Evolutionary conservation across 2,797 vertebrate species (phyloP), one percentile per base, ranked within the genome.

Genomic region (Helostoma temminkii): DNA sequence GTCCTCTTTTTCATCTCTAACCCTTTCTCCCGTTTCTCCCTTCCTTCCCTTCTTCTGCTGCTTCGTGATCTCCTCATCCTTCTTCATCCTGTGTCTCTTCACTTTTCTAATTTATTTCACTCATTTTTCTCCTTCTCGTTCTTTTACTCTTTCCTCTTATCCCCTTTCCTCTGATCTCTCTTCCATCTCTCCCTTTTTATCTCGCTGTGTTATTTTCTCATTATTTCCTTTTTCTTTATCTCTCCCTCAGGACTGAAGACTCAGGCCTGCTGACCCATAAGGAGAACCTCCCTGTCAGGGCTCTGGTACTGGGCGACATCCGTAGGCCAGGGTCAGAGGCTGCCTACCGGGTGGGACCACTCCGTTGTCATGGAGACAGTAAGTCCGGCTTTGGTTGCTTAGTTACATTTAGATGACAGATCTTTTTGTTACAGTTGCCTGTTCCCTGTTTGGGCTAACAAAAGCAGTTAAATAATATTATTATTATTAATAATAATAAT

Each of bases 291-390:
- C 97, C 97, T 0, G 92, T 98, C 19, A 93, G 93, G 42, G 93
- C 94, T 77, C 93, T 98, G 55, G 91, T 96, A 58, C 91, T 98
- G 64, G 96, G 96, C 18, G 97, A 98, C 71, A 85, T 95, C 21
- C 90, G 90, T 73, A 94, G 96, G 74, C 88, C 93, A 0, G 94
- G 91, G 24, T 97, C 97, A 0, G 96, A 97, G 91, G 97, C 94
- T 0, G 95, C 95, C 25, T 98, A 96, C 74, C 95, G 88, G 83
- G 90, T 98, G 41, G 97, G 97, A 1, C 95, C 96, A 16, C 92
- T 98, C 5, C 93, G 94, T 79, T 98, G 97, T 78, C 91, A 71
- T 57, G 97, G 96, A 75, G 96, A 98, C 85, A 94, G 97, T 98
- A 95, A 96, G 96, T 96, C 41, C 18, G 12, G 3, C 24, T 47